A percentile compares a stretch with the other conserved stretches of the same genome.
These are phyloP conservation scores for Camponotus vicinus DNA, from an alignment of 1,140 invertebrate genomes.

Conservation along the genomic window DNA sequence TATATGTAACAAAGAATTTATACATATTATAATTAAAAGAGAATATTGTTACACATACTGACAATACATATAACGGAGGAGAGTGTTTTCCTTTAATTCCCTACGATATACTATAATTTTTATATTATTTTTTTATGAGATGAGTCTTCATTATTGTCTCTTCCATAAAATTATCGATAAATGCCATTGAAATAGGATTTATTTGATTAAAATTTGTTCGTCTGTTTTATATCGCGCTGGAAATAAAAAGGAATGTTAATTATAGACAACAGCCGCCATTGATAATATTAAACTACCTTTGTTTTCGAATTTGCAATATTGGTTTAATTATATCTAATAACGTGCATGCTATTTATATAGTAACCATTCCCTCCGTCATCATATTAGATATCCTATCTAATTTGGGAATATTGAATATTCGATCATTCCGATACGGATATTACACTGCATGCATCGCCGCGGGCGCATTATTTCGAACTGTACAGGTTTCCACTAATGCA, in stretches of 20 bases:
- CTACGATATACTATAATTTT: neutral
- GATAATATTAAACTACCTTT: neutral
- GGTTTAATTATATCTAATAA: conserved; percentile 58
- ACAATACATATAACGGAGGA: neutral
- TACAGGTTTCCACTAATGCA: conserved; percentile 62
- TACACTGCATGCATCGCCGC: conserved; percentile 68
- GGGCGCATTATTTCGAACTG: conserved; percentile 68
- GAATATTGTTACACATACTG: conserved; percentile 3
- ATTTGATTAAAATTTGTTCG: neutral
- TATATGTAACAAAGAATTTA: conserved; percentile 30
- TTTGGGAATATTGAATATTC: conserved; percentile 70
- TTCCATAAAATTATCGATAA: conserved; percentile 5
- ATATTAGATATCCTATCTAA: conserved; percentile 71
- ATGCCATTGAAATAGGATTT: neutral
- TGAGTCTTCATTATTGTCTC: neutral
- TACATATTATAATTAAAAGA: conserved; percentile 37
- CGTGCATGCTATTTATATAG: conserved; percentile 46
- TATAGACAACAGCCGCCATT: neutral
- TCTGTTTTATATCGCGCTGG: neutral
- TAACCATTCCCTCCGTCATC: conserved; percentile 35
- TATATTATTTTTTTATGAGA: neutral
- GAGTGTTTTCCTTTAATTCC: neutral
- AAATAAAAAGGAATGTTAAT: neutral
- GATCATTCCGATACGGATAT: conserved; percentile 73
- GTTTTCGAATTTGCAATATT: conserved; percentile 43